phyloP scores from a whole-genome alignment of 2,888 invertebrate genomes.

The Entomobrya proxima region DNA sequence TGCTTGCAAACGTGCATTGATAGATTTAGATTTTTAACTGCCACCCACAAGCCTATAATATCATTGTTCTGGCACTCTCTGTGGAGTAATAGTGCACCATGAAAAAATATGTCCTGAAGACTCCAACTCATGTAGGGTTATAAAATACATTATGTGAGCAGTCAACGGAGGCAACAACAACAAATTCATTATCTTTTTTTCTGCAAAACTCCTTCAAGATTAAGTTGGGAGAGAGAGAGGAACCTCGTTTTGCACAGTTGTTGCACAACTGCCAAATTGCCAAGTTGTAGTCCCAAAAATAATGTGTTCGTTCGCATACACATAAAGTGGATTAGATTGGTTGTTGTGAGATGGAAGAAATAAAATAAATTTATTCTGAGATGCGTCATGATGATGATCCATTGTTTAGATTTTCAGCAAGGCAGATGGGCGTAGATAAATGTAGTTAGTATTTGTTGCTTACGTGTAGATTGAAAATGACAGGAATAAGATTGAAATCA shows the following conservation, averaged over 20 bases:
- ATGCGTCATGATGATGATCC: too few relatives aligned
- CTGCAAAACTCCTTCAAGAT: neutral
- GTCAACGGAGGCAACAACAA: conserved; percentile 9
- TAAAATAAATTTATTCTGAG: neutral
- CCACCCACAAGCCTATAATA: conserved; percentile 40
- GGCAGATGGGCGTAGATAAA: neutral
- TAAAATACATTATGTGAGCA: neutral
- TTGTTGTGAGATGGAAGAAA: neutral
- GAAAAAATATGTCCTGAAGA: neutral
- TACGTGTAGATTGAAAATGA: too few relatives aligned
- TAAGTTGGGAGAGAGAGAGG: neutral
- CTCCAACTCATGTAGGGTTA: neutral
- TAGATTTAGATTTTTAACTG: neutral
- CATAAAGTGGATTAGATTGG: too few relatives aligned
- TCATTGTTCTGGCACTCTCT: conserved; percentile 4
- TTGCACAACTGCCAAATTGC: conserved; percentile 63
- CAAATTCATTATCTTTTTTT: conserved; percentile 17
- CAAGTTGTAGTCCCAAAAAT: conserved; percentile 30
- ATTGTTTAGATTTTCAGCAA: neutral
- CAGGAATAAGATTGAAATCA: too few relatives aligned
- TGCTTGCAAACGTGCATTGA: neutral
- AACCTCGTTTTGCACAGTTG: neutral
- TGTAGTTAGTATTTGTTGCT: neutral
- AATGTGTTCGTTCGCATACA: conserved; percentile 25
- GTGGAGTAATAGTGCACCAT: neutral